Evolutionary conservation across 2,888 invertebrate genomes (phyloP).

Genomic region (Exephanes ischioxanthus): DNA sequence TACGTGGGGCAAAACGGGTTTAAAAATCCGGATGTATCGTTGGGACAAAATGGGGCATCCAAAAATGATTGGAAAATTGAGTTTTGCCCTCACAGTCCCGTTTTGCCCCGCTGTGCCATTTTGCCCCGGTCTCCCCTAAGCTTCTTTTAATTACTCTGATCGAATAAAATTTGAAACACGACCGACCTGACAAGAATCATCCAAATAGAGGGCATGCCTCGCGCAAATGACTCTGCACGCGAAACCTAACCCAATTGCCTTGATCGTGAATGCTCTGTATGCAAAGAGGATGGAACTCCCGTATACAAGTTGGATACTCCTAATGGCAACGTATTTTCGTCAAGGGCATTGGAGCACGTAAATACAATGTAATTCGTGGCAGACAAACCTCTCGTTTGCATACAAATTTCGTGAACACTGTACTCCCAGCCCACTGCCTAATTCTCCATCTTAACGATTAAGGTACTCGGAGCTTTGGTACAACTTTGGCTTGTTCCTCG

Average conservation of each 20-base stretch:
- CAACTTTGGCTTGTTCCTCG: constrained; percentile 22
- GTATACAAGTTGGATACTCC: constrained; percentile 1
- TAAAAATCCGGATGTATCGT: too few relatives aligned
- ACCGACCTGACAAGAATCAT: neutral
- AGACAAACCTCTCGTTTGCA: constrained; percentile 25
- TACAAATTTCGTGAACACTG: constrained; percentile 27
- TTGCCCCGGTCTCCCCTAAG: too few relatives aligned
- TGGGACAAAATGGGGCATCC: too few relatives aligned
- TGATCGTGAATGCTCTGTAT: neutral
- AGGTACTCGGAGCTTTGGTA: neutral
- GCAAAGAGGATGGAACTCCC: neutral
- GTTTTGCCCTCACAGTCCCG: too few relatives aligned
- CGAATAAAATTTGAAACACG: neutral
- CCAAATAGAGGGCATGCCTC: neutral
- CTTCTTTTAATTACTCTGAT: neutral
- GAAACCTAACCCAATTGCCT: neutral
- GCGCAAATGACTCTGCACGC: neutral
- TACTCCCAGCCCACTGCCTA: neutral
- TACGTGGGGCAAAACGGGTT: too few relatives aligned
- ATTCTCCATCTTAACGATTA: constrained; percentile 7
- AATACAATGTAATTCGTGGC: neutral
- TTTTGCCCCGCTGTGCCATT: too few relatives aligned
- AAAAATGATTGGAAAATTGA: too few relatives aligned
- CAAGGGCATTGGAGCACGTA: constrained; percentile 4
- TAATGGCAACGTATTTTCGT: neutral